These are phyloP conservation scores for Meloidogyne floridensis DNA, from an alignment of 1,140 invertebrate genomes.

Conservation along the genomic window DNA sequence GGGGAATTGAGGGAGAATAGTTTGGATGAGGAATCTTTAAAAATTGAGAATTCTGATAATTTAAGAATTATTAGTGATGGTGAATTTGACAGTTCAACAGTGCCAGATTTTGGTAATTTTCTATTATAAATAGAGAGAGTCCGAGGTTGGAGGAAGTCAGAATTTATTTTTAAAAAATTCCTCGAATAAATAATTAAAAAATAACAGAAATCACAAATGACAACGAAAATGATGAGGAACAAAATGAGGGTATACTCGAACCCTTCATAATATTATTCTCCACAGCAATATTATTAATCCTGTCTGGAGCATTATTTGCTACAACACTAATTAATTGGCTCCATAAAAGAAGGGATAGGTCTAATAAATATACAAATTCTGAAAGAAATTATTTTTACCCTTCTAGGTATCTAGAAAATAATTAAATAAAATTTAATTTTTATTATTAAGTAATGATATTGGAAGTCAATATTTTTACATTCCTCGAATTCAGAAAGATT, in stretches of 20 bases:
- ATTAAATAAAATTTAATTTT: background rate
- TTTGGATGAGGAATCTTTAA: background rate
- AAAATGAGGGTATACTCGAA: background rate
- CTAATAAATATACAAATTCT: background rate
- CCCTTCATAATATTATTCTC: slow-evolving; percentile 5
- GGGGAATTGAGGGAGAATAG: background rate
- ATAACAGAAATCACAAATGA: no score
- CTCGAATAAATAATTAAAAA: no score
- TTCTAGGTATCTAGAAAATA: background rate
- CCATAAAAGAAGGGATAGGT: background rate
- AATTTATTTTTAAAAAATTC: no score
- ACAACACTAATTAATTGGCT: slow-evolving; percentile 4
- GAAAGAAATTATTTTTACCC: background rate
- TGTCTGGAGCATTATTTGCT: background rate
- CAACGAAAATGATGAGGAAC: background rate
- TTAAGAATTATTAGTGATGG: background rate
- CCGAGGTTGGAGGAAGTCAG: no score
- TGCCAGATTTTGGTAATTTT: background rate
- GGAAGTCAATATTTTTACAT: slow-evolving; percentile 5
- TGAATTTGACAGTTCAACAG: background rate
- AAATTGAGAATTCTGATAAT: no score
- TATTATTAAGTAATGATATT: background rate
- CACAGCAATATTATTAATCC: background rate
- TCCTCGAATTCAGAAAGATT: background rate
- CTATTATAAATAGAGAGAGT: no score